Base-by-base conservation (phyloP, 2,797 vertebrate species). In the Anguilla obscura region DNA sequence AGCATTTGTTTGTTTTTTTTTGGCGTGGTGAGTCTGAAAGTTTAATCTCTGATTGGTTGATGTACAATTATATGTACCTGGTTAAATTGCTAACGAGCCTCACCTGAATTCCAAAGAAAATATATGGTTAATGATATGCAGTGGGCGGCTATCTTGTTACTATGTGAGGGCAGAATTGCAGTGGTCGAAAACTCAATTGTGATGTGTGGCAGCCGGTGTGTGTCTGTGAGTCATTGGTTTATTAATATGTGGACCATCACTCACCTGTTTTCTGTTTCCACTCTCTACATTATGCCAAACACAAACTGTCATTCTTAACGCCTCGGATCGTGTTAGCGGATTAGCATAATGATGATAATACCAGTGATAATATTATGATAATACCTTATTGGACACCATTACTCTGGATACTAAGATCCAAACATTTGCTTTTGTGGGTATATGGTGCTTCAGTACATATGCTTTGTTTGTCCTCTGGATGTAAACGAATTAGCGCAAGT, bases 391-490 rank as follows among this genome's bases (percentile, higher is more conserved):
- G 12, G 74, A 12, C 33, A 45, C 33, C 33, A 18, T 79, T 40
- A 79, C 7, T 79, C 30, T 79, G 33, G 21, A 40, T 40, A 2
- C 33, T 79, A 40, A 79, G 74, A 79, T 45, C 16, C 33, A 5
- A 40, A 79, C 40, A 36, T 36, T 74, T 74, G 16, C 14, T 50
- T 45, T n/a, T 48, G 21, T 1, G 45, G 21, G n/a, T 48, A 21
- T 82, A 82, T 45, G 45, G 36, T 45, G 40, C 74, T 40, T 40
- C 24, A 82, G 74, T 18, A 18, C 40, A 79, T 79, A 12, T 16
- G 21, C 79, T 82, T 48, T 48, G 40, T 50, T 40, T 82, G 79
- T 50, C 45, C 79, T 82, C 79, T 79, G n/a, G 8, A 82, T 50
- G 45, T 82, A 48, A 82, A 82, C 50, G 40, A 82, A 82, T n/a